Evolutionary conservation across 2,113 vertebrate species (phyloP), one percentile per base, ranked within the genome.

Genomic region (Vireo altiloquus): DNA sequence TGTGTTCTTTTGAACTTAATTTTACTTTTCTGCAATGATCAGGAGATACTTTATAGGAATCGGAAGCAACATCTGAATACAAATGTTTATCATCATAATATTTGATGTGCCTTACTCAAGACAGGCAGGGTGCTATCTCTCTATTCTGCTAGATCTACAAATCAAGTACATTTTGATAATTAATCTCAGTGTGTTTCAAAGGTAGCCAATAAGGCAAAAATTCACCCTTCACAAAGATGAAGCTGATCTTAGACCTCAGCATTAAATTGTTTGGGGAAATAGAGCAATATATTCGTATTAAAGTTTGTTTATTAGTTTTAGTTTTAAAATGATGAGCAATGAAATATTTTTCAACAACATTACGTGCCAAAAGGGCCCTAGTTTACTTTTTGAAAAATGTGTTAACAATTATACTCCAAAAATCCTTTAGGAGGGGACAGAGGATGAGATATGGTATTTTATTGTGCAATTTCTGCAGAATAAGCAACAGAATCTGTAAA

Each of bases 391-490:
- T 47, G 27, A 81, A 75, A 92, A 59, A 47, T 23, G 1, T 89
- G 13, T 54, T 71, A 87, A 53, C 61, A 94, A 87, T 89, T 89
- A 82, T 96, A 84, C 94, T 90, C 70, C 50, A 84, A 64, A 95
- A 94, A 94, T 95, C 93, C 94, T 96, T 96, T 95, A 95, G 94
- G 95, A 97, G 94, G 93, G 92, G 94, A 97, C 94, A 96, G 89
- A 96, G 94, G 70, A 96, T 97, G 96, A 95, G 81, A 57, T 76
- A 94, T 92, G 13, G 37, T 60, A 69, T 84, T 82, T 79, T 89
- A 76, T 72, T 72, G 66, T 79, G 65, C 57, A n/a, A 20, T 90
- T 92, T 94, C 63, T 89, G 90, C 70, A 46, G 64, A 71, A 53
- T 82, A 92, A 95, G 84, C 64, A 75, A 60, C 22, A 81, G 54